Conservation (phyloP, 2,113 vertebrate genomes). For the Vulpes vulpes region DNA sequence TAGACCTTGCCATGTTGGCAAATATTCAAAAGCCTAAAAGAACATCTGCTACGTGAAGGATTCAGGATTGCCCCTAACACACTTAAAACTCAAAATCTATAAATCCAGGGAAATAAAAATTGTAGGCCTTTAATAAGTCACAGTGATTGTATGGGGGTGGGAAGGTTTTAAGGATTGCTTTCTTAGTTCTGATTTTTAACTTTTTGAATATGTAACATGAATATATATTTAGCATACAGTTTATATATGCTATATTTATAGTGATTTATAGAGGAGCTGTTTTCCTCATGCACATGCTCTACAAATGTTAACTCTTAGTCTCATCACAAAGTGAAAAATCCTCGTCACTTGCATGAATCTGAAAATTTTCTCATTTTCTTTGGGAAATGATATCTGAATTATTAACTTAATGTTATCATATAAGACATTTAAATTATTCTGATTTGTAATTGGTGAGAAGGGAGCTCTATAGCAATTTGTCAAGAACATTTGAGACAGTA, state of each 20-base stretch:
- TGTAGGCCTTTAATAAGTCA: neutral
- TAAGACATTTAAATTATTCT: neutral
- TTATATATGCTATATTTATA: neutral
- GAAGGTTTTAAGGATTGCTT: neutral
- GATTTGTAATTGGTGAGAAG: neutral
- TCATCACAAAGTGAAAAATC: neutral
- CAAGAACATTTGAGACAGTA: neutral
- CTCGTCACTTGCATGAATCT: neutral
- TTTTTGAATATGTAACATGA: neutral
- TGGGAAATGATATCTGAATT: neutral
- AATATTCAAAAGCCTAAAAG: neutral
- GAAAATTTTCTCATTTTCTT: neutral
- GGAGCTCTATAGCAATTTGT: neutral
- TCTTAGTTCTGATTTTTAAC: neutral
- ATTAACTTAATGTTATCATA: neutral
- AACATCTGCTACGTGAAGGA: neutral
- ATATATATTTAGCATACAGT: neutral
- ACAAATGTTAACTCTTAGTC: neutral
- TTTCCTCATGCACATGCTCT: neutral
- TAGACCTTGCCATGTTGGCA: neutral
- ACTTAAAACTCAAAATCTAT: neutral
- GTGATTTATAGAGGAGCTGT: neutral
- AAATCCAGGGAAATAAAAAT: neutral
- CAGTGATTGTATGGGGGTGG: neutral
- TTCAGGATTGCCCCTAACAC: neutral